Conservation (phyloP, 2,797 vertebrate genomes). For the Thripadectes ignobilis region DNA sequence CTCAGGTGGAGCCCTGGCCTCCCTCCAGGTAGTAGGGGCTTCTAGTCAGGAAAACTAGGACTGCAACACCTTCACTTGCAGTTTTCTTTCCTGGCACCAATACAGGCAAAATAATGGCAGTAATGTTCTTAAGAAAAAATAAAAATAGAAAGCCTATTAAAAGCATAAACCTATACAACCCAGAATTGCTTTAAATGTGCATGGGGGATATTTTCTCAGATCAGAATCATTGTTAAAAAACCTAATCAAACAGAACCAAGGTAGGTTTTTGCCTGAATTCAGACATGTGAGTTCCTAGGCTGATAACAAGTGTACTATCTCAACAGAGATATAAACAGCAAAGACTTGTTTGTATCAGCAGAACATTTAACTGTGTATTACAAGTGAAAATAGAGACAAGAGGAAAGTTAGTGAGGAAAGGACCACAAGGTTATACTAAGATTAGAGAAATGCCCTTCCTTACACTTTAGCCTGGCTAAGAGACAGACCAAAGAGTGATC, state of each 20-base stretch:
- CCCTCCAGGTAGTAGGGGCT: not conserved
- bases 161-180: not conserved
- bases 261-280: not conserved
- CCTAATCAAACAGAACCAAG: not conserved
- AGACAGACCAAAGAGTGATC: not conserved
- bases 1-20: not conserved
- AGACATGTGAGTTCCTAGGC: not conserved
- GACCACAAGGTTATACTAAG: not conserved
- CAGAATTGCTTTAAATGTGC: not conserved
- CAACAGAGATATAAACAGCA: not conserved
- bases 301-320: not conserved
- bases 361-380: not conserved
- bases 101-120: not conserved
- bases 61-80: not conserved
- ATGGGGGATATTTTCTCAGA: not conserved
- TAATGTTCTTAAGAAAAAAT: not conserved
- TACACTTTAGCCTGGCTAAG: not conserved
- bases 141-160: not conserved
- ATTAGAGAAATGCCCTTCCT: conserved; percentile 6
- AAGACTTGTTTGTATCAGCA: not conserved
- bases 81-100: not conserved
- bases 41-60: not conserved
- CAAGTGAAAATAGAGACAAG: not conserved
- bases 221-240: not conserved
- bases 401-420: not conserved